Percentiles rank a stretch among this genome's conserved stretches.
These are phyloP conservation scores for Congeria kusceri DNA, from an alignment of 2,888 invertebrate genomes.

Conservation along the genomic window DNA sequence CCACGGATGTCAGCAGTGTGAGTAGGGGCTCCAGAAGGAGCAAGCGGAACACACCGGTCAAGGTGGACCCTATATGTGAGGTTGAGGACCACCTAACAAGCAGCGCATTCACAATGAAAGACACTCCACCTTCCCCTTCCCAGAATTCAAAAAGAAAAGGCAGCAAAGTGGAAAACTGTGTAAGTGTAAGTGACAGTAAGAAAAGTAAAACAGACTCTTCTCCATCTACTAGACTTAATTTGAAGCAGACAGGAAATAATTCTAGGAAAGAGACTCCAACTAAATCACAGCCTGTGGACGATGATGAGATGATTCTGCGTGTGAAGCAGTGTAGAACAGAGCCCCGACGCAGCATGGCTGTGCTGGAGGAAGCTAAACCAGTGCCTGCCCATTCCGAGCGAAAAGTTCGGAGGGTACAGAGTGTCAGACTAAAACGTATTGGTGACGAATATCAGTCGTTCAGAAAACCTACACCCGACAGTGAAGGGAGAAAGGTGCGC, in stretches of 20 bases:
- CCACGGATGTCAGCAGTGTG: constrained; percentile 2
- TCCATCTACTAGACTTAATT: neutral
- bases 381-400: constrained; percentile 40
- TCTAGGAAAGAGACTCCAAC: constrained; percentile 1
- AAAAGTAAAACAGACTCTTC: constrained; percentile 6
- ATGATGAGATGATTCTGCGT: constrained; percentile 12
- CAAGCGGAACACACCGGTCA: constrained; percentile 38
- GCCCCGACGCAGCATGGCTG: constrained; percentile 60
- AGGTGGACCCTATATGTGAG: neutral
- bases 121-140: too few species aligned
- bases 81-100: too few species aligned
- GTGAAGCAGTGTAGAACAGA: constrained; percentile 67
- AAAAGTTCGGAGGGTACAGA: constrained; percentile 56
- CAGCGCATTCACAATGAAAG: too few species aligned
- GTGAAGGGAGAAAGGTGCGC: constrained; percentile 49
- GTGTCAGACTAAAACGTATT: constrained; percentile 60
- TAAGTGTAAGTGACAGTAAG: neutral
- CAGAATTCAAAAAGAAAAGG: neutral
- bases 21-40: constrained; percentile 28
- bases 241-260: neutral
- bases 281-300: neutral
- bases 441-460: constrained; percentile 65
- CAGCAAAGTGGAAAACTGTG: neutral
- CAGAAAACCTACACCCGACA: constrained; percentile 70
- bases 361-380: constrained; percentile 14